These are phyloP conservation scores for Erinaceus europaeus DNA, from an alignment of 2,113 vertebrate genomes.

Conservation along the genomic window DNA sequence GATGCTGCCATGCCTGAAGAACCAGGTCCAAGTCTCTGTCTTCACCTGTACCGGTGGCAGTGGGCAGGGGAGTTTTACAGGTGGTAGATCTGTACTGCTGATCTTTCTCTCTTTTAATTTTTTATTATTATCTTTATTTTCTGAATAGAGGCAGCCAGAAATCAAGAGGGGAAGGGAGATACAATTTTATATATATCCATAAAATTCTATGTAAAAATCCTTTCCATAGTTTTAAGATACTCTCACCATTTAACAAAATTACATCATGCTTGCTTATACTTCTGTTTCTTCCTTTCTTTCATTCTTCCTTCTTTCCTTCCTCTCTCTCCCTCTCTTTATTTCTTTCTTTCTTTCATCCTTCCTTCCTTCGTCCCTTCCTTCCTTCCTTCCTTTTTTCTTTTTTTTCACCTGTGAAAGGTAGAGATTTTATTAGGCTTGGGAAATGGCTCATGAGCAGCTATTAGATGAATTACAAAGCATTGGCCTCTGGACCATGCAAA, in stretches of 20 bases:
- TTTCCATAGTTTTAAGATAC: too few relatives aligned
- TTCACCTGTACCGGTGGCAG: too few relatives aligned
- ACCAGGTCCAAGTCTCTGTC: too few relatives aligned
- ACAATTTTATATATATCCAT: not conserved
- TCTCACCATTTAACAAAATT: too few relatives aligned
- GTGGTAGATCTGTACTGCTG: too few relatives aligned
- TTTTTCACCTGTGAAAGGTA: not conserved
- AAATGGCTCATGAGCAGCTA: not conserved
- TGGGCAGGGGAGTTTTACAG: too few relatives aligned
- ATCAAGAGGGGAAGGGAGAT: not conserved
- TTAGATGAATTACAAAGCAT: not conserved
- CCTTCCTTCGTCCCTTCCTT: not conserved
- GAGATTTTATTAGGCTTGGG: not conserved
- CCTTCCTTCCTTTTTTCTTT: not conserved
- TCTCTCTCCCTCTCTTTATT: too few relatives aligned
- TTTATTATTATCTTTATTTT: too few relatives aligned
- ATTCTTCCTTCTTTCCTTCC: rapidly evolving
- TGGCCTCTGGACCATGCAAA: not conserved
- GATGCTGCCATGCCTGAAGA: too few relatives aligned
- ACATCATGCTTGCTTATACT: too few relatives aligned
- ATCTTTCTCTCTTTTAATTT: too few relatives aligned
- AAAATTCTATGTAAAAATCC: not conserved
- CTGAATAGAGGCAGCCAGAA: too few relatives aligned
- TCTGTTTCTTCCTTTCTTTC: not conserved
- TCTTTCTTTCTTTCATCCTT: not conserved